Evolutionary conservation across 2,888 invertebrate genomes (phyloP), one percentile per base, ranked within the genome.

Genomic region (Mythimna albipuncta): DNA sequence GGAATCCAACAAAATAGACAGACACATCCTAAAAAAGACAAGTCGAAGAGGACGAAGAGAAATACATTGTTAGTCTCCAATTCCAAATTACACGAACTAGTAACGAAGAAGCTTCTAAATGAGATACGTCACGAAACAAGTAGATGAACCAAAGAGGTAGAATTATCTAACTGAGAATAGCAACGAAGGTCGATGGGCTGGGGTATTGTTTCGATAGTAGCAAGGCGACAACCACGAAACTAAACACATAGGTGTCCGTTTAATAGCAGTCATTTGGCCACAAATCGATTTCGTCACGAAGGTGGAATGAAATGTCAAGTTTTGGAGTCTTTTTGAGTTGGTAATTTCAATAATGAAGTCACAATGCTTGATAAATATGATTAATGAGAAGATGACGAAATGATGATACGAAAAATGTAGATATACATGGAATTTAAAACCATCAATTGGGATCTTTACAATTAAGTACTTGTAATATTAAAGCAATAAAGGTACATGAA

Each of bases 231-330:
- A 69, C 72, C 71, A 21, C 67, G 50, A 65, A 80, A 32, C 32
- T 32, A 32, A 82, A 76, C 75, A 76, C 70, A 71, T 65, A 78
- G 67, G 47, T 66, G 62, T 50, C 65, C 35, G 26, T 63, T 69
- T 82, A 84, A 84, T 79, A 52, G 62, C 73, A 10, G 73, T 59
- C 55, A 75, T 85, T 85, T 75, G 58, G 71, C 57, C 55, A 69
- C 38, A 70, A 85, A 84, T 84, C 62, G 69, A 26, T 74, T 75
- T 73, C 21, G 65, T 75, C 84, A 85, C 83, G 83, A 69, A 81
- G 59, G 50, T 52, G 6, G 62, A 35, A 70, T 71, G 44, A 65
- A 44, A 55, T 52, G 41, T 55, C 64, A 50, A 50, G n/a, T 64
- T 72, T 68, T 10, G n/a, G 38, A 32, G 54, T 61, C 21, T 63